phyloP scores from a whole-genome alignment of 2,113 vertebrate species.

The Ochotona princeps region DNA sequence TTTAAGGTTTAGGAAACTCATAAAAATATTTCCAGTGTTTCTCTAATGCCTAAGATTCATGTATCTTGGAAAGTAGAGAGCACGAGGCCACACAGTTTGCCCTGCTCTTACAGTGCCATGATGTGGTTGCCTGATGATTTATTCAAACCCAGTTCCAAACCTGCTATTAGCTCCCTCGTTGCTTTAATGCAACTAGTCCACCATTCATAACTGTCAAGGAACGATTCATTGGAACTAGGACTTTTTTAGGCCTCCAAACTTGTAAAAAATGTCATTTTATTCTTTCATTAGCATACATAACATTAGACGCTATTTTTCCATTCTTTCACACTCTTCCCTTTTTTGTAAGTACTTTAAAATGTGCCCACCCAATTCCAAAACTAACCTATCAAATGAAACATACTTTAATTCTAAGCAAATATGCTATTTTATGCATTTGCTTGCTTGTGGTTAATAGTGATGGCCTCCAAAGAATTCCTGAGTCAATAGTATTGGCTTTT shows the following conservation, averaged over 20 bases:
- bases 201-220: conserved; percentile 93
- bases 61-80: conserved; percentile 86
- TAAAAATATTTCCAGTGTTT: conserved; percentile 85
- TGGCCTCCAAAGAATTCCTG: conserved; percentile 18
- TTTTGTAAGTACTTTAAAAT: conserved; percentile 66
- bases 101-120: conserved; percentile 81
- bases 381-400: conserved; percentile 59
- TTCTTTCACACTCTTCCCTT: conserved; percentile 53
- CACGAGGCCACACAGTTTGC: conserved; percentile 83
- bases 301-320: conserved; percentile 66
- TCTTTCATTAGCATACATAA: conserved; percentile 60
- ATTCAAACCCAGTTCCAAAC: conserved; percentile 88
- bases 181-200: conserved; percentile 87
- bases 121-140: conserved; percentile 88
- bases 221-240: conserved; percentile 85
- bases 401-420: conserved; percentile 58
- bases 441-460: conserved; percentile 49
- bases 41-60: conserved; percentile 79
- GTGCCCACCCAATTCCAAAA: conserved; percentile 79
- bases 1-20: conserved; percentile 83
- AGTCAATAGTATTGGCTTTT: conserved; percentile 1
- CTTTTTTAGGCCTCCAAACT: conserved; percentile 87
- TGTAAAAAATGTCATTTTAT: conserved; percentile 57
- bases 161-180: conserved; percentile 86
- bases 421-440: conserved; percentile 30